Evolutionary conservation across 2,888 invertebrate genomes (phyloP), one percentile per base, ranked within the genome.

Genomic region (Drosophila heteroneura): DNA sequence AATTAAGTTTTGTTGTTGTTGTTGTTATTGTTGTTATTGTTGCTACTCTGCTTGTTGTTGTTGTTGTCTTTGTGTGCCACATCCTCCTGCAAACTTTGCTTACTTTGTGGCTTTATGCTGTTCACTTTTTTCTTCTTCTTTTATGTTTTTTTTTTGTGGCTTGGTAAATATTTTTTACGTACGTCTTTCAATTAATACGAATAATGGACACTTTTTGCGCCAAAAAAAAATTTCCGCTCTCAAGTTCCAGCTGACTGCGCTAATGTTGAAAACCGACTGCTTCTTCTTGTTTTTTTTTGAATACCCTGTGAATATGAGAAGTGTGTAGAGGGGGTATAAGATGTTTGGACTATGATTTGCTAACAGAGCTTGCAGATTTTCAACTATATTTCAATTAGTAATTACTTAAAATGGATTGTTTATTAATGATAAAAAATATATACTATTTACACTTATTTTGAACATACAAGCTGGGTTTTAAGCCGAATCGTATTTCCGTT

Each of bases 131-230:
- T 19, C 28, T 28, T 0, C 28, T 28, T 28, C 28, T 28, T 28
- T 12, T 16, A 16, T 16, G 5, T 44, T 66, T 39, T 44, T 30
- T 62, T 63, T 60, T 61, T 52, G 60, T 62, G 22, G 64, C 64
- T 85, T 41, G 28, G 70, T 67, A 70, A 80, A 69, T 74, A 26
- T 57, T 39, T 73, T 74, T 61, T 69, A 41, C 59, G 47, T 60
- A 52, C 52, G 33, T 69, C 66, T 76, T 76, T 68, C 85, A 85
- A 89, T 85, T 87, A 89, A 85, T 78, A 66, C 88, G 76, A 74
- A 51, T 83, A 88, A 85, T 90, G 82, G 85, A 89, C 90, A 85
- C 78, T 90, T 85, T 85, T 89, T 81, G 89, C 74, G 68, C 51
- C 65, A 61, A 66, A 63, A 73, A 73, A 68, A 63, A 73, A 76